A percentile compares a stretch with the other conserved stretches of the same genome.
These are phyloP conservation scores for Campylorhamphus procurvoides DNA, from an alignment of 2,113 vertebrate genomes.

Conservation along the genomic window DNA sequence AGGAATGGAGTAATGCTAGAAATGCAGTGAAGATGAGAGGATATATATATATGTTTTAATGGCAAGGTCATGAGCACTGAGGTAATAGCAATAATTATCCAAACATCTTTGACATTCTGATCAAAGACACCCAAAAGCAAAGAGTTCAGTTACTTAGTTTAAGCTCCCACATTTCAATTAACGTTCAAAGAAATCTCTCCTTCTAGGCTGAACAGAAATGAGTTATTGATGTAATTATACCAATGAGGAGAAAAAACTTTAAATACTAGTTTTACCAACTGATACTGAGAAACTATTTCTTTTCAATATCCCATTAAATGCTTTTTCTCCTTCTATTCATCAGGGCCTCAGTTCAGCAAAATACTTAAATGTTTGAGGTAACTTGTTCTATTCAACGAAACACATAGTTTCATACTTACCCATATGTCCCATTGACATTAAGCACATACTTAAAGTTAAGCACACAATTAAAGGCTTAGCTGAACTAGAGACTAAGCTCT, in stretches of 20 bases:
- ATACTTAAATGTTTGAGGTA: neutral
- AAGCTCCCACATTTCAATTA: constrained; percentile 23
- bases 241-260: neutral
- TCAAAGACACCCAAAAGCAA: constrained; percentile 25
- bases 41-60: neutral
- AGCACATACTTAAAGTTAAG: constrained; percentile 60
- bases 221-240: constrained; percentile 12
- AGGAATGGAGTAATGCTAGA: constrained; percentile 5
- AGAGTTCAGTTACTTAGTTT: neutral
- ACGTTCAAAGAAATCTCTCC: neutral
- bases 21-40: neutral
- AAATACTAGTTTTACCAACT: neutral
- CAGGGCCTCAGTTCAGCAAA: neutral
- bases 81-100: constrained; percentile 19
- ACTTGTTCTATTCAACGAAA: neutral
- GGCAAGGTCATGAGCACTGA: neutral
- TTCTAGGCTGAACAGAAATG: constrained; percentile 10
- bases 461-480: constrained; percentile 50
- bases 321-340: neutral
- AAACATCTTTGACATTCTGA: constrained; percentile 33
- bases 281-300: neutral
- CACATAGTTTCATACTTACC: constrained; percentile 30
- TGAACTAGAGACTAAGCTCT: constrained; percentile 28
- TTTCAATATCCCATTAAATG: neutral
- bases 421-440: constrained; percentile 50